phyloP scores from a whole-genome alignment of 2,888 invertebrate species.

The Cephus rjabovi region DNA sequence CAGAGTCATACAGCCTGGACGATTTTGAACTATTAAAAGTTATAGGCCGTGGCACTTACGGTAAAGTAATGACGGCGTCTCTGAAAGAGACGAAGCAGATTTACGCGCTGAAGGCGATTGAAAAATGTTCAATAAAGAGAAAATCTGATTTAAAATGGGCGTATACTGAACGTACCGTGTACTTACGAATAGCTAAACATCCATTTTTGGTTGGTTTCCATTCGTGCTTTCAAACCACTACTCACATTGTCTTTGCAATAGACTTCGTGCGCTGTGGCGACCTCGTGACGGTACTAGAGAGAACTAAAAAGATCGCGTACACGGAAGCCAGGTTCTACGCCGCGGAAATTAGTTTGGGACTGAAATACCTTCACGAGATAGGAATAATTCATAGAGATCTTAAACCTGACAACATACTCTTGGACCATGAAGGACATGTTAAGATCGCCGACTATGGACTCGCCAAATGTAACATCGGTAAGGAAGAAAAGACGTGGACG shows the following conservation, averaged over 20 bases:
- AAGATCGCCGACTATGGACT: slow-evolving; percentile 79
- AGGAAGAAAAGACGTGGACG: slow-evolving; percentile 73
- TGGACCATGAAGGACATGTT: slow-evolving; percentile 77
- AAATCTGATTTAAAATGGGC: slow-evolving; percentile 72
- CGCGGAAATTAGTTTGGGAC: slow-evolving; percentile 76
- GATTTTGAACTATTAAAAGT: slow-evolving; percentile 76
- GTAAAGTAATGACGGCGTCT: slow-evolving; percentile 78
- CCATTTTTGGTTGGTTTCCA: slow-evolving; percentile 78
- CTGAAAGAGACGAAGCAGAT: slow-evolving; percentile 73
- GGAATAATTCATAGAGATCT: slow-evolving; percentile 76
- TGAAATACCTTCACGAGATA: slow-evolving; percentile 75
- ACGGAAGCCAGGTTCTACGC: slow-evolving; percentile 77
- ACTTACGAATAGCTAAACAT: slow-evolving; percentile 78
- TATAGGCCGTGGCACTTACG: slow-evolving; percentile 77
- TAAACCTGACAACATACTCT: slow-evolving; percentile 74
- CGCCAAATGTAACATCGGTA: slow-evolving; percentile 74
- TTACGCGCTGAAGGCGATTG: slow-evolving; percentile 80
- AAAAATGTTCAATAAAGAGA: slow-evolving; percentile 76
- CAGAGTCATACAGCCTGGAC: slow-evolving; percentile 65
- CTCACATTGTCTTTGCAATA: slow-evolving; percentile 76
- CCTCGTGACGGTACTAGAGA: slow-evolving; percentile 79
- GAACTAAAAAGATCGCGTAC: slow-evolving; percentile 74
- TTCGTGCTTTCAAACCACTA: slow-evolving; percentile 77
- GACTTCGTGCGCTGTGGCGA: slow-evolving; percentile 77
- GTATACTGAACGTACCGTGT: slow-evolving; percentile 79